Evolutionary conservation across 2,113 vertebrate species (phyloP).

Genomic region (Clarias gariepinus): DNA sequence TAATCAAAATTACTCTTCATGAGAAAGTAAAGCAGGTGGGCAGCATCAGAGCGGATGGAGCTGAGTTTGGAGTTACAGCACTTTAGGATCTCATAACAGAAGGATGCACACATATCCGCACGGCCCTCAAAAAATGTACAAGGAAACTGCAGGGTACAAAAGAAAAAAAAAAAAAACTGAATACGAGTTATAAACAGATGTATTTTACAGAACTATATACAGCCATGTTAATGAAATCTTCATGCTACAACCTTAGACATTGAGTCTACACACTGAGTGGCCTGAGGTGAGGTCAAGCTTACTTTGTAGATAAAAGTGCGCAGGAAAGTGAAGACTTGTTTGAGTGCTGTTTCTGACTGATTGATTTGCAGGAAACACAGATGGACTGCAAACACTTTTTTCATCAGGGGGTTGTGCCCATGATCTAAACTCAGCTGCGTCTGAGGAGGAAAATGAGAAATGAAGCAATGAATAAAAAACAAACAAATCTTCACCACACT

Average conservation of each 20-base stretch:
- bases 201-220: neutral
- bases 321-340: conserved; percentile 92
- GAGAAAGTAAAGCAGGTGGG: conserved; percentile 94
- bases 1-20: conserved; percentile 99
- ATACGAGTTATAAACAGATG: neutral
- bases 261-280: neutral
- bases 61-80: conserved; percentile 97
- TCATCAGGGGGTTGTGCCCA: conserved; percentile 96
- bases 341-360: conserved; percentile 93
- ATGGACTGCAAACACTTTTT: conserved; percentile 96
- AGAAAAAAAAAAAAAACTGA: neutral
- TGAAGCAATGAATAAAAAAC: neutral
- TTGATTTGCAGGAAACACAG: conserved; percentile 96
- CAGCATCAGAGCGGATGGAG: conserved; percentile 91
- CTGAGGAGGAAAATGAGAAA: conserved; percentile 67
- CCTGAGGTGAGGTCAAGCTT: conserved; percentile 32
- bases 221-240: neutral
- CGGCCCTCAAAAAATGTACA: conserved; percentile 95
- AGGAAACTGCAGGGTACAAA: conserved; percentile 79
- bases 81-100: conserved; percentile 97
- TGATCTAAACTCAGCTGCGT: conserved; percentile 90
- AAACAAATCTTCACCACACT: neutral
- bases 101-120: conserved; percentile 94
- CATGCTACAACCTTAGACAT: neutral
- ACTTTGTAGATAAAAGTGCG: conserved; percentile 96